Conservation (phyloP, 2,888 invertebrate genomes). For the Nomada fucata region DNA sequence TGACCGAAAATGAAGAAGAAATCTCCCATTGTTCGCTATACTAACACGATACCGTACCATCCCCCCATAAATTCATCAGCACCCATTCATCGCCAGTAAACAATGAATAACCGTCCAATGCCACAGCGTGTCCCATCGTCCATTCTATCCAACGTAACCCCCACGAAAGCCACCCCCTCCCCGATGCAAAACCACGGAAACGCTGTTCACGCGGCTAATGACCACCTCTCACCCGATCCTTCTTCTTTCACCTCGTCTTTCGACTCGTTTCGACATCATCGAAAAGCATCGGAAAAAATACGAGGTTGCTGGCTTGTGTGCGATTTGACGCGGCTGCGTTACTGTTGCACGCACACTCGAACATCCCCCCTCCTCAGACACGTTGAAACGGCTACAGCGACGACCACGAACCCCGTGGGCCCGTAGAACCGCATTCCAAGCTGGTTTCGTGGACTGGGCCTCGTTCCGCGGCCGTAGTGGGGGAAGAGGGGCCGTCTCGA, state of each 20-base stretch:
- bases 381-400: constrained; percentile 47
- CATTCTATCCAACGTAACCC: background rate
- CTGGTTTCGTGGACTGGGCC: constrained; percentile 74
- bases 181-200: constrained; percentile 6
- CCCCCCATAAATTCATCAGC: no score
- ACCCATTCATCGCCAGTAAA: no score
- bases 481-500: constrained; percentile 24
- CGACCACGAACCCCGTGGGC: constrained; percentile 70
- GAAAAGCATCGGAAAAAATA: constrained; percentile 52
- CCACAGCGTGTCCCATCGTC: background rate
- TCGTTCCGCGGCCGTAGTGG: constrained; percentile 20
- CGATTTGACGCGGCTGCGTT: constrained; percentile 51
- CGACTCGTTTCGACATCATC: constrained; percentile 28
- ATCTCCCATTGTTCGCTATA: no score
- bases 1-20: no score
- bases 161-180: background rate
- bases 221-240: background rate
- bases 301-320: constrained; percentile 42
- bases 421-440: constrained; percentile 82
- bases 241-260: background rate
- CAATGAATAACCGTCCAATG: no score
- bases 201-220: background rate
- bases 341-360: constrained; percentile 40
- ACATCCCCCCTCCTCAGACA: constrained; percentile 42
- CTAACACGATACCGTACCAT: no score